phyloP scores from a whole-genome alignment of 2,888 invertebrate species.

The Artemia sinica region DNA sequence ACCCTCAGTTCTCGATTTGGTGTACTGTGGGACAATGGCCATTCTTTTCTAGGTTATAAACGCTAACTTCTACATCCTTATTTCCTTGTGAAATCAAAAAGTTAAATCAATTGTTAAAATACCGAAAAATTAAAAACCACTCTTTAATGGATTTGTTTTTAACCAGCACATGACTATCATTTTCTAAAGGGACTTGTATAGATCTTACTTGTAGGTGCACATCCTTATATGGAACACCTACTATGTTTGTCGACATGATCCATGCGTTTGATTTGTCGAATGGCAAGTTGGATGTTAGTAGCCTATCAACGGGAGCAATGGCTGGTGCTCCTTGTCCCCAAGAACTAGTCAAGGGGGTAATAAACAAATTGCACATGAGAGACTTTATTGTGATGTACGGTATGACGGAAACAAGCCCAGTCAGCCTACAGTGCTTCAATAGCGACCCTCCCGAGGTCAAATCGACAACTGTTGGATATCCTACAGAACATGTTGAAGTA shows the following conservation, averaged over 20 bases:
- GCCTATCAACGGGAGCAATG: constrained; percentile 33
- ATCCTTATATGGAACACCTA: constrained; percentile 57
- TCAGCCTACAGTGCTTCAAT: constrained; percentile 36
- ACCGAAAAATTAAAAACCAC: too few species aligned
- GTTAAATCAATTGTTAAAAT: too few species aligned
- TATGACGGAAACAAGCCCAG: constrained; percentile 43
- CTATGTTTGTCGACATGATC: constrained; percentile 64
- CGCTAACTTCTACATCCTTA: too few species aligned
- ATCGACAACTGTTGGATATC: constrained; percentile 38
- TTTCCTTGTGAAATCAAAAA: too few species aligned
- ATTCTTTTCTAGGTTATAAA: too few species aligned
- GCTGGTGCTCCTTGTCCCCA: constrained; percentile 39
- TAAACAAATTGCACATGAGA: constrained; percentile 33
- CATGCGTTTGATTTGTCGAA: not conserved
- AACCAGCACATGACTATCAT: too few species aligned
- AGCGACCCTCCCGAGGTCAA: constrained; percentile 35
- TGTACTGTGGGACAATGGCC: too few species aligned
- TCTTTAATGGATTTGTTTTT: too few species aligned
- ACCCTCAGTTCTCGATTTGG: too few species aligned
- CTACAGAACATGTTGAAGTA: constrained; percentile 39
- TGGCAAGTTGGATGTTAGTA: constrained; percentile 27
- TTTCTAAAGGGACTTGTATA: not conserved
- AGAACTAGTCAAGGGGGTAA: constrained; percentile 34
- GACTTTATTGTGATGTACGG: constrained; percentile 38
- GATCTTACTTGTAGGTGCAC: constrained; percentile 41